Conservation (phyloP, 2,888 invertebrate genomes). For the Parnassius smintheus region DNA sequence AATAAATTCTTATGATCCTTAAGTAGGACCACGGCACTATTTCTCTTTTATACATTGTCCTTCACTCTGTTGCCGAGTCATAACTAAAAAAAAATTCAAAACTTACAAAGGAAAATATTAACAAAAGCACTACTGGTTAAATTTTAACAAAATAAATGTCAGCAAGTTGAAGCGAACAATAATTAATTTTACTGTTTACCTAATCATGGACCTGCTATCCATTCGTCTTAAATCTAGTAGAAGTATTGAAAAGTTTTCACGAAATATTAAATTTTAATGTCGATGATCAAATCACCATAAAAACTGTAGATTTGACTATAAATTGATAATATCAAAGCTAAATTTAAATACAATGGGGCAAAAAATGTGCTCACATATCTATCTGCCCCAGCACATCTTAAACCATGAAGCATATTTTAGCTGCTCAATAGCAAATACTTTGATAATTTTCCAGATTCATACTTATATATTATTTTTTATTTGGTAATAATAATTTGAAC, state of each 20-base stretch:
- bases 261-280: constrained; percentile 28
- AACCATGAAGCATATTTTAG: constrained; percentile 9
- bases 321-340: constrained; percentile 43
- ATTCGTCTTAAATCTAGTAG: constrained; percentile 19
- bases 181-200: constrained; percentile 37
- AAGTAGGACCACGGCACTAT: constrained; percentile 52
- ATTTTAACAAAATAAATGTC: constrained; percentile 59
- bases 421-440: constrained; percentile 3
- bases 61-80: constrained; percentile 75
- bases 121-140: constrained; percentile 73
- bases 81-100: constrained; percentile 61
- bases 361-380: constrained; percentile 23
- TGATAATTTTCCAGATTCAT: neutral
- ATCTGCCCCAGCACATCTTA: constrained; percentile 12
- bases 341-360: constrained; percentile 17
- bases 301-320: constrained; percentile 47
- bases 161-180: constrained; percentile 63
- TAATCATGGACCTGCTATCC: constrained; percentile 16
- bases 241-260: constrained; percentile 10
- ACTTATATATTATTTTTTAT: neutral
- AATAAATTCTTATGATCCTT: constrained; percentile 61
- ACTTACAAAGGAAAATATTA: constrained; percentile 62
- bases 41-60: constrained; percentile 50
- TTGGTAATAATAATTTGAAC: constrained; percentile 1
- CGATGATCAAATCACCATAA: constrained; percentile 55